A percentile compares a stretch with the other conserved stretches of the same genome.
These are phyloP conservation scores for Esperia sulphurella DNA, from an alignment of 2,888 invertebrate genomes.

Conservation along the genomic window DNA sequence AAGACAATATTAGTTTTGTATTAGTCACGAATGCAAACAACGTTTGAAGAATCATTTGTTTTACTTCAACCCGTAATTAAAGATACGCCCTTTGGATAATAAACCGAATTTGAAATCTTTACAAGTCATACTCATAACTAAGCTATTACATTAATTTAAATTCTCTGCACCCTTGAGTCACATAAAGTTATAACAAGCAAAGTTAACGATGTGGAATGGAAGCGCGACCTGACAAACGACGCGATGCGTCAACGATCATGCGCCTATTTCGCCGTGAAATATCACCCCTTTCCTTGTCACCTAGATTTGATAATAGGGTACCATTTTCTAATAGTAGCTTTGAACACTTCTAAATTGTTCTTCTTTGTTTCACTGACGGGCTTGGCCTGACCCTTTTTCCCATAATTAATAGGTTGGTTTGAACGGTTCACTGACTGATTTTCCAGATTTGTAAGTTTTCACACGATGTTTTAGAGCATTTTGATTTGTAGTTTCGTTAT, in stretches of 20 bases:
- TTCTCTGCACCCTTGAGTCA: constrained; percentile 48
- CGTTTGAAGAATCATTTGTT: no score
- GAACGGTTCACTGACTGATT: no score
- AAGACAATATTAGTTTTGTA: no score
- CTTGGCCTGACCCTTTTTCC: no score
- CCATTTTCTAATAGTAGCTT: no score
- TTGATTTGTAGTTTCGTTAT: no score
- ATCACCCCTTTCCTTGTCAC: constrained; percentile 16
- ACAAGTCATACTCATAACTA: constrained; percentile 4
- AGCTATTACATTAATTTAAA: constrained; percentile 27
- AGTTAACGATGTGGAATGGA: constrained; percentile 61
- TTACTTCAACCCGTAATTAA: not conserved
- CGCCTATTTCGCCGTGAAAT: constrained; percentile 16
- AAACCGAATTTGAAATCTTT: not conserved
- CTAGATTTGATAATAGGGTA: not conserved
- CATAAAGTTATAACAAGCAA: constrained; percentile 69
- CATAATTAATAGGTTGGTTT: no score
- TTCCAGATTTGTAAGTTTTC: no score
- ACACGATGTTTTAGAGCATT: no score
- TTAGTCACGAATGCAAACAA: no score
- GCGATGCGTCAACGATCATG: constrained; percentile 38
- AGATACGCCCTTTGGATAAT: not conserved
- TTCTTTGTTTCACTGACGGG: no score
- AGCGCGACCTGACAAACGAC: constrained; percentile 36
- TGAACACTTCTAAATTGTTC: no score